These are phyloP conservation scores for Heliconius hortense DNA, from an alignment of 2,888 invertebrate species.

Conservation along the genomic window DNA sequence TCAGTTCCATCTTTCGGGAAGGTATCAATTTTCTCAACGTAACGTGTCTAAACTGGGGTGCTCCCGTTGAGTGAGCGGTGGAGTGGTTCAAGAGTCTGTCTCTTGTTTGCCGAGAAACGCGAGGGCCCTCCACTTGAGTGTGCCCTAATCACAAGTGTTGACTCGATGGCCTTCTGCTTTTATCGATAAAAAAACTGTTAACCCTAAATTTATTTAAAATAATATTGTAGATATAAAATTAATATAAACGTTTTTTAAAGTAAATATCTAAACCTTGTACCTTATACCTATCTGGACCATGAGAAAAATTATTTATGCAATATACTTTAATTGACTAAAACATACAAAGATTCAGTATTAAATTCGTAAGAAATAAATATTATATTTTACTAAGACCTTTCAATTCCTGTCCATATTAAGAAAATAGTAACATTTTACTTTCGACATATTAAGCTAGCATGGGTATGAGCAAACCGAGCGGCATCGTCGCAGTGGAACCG, in stretches of 20 bases:
- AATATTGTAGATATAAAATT: background rate
- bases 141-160: constrained; percentile 74
- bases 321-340: background rate
- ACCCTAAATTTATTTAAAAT: constrained; percentile 8
- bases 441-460: constrained; percentile 46
- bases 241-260: background rate
- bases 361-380: background rate
- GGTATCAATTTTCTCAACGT: constrained; percentile 46
- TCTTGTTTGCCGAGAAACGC: constrained; percentile 65
- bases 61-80: constrained; percentile 61
- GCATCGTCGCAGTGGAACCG: constrained; percentile 51
- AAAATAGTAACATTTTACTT: constrained; percentile 41
- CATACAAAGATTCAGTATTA: background rate
- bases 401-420: constrained; percentile 24
- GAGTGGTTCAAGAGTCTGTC: constrained; percentile 66
- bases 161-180: constrained; percentile 53
- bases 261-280: background rate
- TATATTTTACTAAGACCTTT: constrained; percentile 12
- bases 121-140: constrained; percentile 64
- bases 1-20: constrained; percentile 36
- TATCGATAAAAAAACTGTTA: constrained; percentile 38
- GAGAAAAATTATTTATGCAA: background rate
- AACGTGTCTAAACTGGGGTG: constrained; percentile 43
- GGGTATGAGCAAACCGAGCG: constrained; percentile 47
- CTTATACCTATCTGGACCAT: too few species aligned